phyloP scores from a whole-genome alignment of 2,113 vertebrate genomes.

The Sus scrofa region DNA sequence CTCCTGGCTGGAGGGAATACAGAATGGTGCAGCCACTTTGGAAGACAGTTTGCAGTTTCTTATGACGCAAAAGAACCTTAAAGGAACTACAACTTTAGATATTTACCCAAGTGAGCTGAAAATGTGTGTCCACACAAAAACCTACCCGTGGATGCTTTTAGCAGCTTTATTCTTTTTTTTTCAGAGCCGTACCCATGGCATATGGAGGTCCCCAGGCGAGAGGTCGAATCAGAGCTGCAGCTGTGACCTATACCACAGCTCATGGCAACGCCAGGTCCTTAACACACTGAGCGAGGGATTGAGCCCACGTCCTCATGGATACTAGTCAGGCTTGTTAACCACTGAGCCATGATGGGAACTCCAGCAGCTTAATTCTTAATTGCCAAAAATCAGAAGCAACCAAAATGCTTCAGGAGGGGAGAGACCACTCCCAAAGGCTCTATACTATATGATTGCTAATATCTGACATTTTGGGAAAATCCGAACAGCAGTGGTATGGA shows the following conservation, averaged over 20 bases:
- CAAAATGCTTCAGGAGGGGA: neutral
- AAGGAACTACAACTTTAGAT: too few relatives aligned
- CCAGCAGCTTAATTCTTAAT: neutral
- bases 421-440: neutral
- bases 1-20: accelerated
- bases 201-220: too few relatives aligned
- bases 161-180: neutral
- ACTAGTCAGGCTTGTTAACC: too few relatives aligned
- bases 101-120: neutral
- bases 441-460: accelerated
- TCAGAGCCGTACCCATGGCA: too few relatives aligned
- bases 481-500: neutral
- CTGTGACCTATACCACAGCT: too few relatives aligned
- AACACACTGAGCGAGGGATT: too few relatives aligned
- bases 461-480: neutral
- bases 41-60: neutral
- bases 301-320: too few relatives aligned
- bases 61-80: neutral
- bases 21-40: accelerated
- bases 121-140: neutral
- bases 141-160: too few relatives aligned
- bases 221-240: too few relatives aligned
- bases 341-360: too few relatives aligned
- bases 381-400: neutral
- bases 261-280: too few relatives aligned